Conservation (phyloP, 2,113 vertebrate genomes). For the Solea solea region DNA sequence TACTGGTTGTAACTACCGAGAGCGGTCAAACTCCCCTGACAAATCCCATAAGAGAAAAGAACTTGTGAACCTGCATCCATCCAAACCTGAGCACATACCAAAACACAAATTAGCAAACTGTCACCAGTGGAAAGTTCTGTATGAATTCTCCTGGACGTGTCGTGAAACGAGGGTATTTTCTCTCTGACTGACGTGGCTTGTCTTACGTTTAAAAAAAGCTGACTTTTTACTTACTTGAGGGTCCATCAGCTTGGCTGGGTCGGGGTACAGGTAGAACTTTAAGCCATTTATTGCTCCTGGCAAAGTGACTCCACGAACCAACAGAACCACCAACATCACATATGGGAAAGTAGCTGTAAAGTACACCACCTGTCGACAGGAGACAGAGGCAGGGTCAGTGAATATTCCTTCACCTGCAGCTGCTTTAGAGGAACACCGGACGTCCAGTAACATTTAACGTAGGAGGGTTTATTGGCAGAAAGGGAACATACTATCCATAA, state of each 20-base stretch:
- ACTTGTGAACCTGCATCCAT: conserved; percentile 81
- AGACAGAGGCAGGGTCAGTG: conserved; percentile 10
- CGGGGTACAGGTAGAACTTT: conserved; percentile 89
- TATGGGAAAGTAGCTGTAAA: conserved; percentile 95
- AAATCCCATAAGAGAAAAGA: conserved; percentile 79
- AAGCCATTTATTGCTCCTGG: conserved; percentile 87
- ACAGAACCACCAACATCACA: conserved; percentile 85
- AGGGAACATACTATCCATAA: too few species aligned
- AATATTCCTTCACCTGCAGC: too few species aligned
- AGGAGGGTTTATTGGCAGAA: too few species aligned
- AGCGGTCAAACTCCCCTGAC: conserved; percentile 73
- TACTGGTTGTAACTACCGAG: conserved; percentile 78
- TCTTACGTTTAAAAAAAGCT: conserved; percentile 5
- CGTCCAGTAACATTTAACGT: too few species aligned
- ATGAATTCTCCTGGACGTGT: neutral
- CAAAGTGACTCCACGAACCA: conserved; percentile 87
- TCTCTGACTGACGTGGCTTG: neutral
- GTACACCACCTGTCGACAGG: conserved; percentile 86
- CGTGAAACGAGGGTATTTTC: neutral
- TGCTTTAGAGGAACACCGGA: too few species aligned
- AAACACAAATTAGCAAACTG: conserved; percentile 5
- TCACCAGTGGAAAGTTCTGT: neutral
- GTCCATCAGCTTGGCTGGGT: conserved; percentile 85
- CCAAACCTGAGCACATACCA: conserved; percentile 70
- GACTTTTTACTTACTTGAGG: conserved; percentile 84